phyloP scores from a whole-genome alignment of 2,113 vertebrate species.

The Aleadryas rufinucha region DNA sequence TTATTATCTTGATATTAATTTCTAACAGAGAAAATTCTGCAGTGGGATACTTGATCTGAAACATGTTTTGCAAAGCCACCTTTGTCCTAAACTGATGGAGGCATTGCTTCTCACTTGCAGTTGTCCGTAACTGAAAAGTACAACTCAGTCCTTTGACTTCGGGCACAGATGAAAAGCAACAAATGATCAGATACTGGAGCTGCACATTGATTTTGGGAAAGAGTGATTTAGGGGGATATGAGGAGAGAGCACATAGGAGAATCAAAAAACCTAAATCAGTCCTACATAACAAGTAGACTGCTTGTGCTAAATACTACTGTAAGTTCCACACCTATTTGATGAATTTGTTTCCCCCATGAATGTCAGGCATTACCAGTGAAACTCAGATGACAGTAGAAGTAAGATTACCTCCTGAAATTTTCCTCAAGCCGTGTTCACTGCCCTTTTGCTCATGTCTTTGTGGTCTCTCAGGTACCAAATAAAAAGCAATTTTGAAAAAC shows the following conservation, averaged over 20 bases:
- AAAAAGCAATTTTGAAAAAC: slow-evolving; percentile 25
- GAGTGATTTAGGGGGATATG: neutral
- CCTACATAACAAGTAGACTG: neutral
- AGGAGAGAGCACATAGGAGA: fast-evolving
- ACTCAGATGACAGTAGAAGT: neutral
- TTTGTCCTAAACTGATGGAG: neutral
- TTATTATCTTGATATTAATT: neutral
- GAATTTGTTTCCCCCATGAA: neutral
- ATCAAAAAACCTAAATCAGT: neutral
- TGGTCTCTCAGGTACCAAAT: neutral
- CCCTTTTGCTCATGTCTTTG: neutral
- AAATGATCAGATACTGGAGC: neutral
- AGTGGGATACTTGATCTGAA: neutral
- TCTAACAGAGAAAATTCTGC: neutral
- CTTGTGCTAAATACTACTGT: neutral
- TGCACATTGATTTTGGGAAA: neutral
- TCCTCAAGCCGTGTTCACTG: neutral
- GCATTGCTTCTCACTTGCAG: neutral
- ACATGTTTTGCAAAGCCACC: neutral
- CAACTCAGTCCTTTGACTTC: neutral
- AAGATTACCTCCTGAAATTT: neutral
- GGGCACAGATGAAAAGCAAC: neutral
- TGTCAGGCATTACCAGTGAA: neutral
- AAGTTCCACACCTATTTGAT: neutral
- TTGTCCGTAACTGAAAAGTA: neutral